Evolutionary conservation across 2,888 invertebrate species (phyloP), one percentile per base, ranked within the genome.

Genomic region (Latrodectus elegans): DNA sequence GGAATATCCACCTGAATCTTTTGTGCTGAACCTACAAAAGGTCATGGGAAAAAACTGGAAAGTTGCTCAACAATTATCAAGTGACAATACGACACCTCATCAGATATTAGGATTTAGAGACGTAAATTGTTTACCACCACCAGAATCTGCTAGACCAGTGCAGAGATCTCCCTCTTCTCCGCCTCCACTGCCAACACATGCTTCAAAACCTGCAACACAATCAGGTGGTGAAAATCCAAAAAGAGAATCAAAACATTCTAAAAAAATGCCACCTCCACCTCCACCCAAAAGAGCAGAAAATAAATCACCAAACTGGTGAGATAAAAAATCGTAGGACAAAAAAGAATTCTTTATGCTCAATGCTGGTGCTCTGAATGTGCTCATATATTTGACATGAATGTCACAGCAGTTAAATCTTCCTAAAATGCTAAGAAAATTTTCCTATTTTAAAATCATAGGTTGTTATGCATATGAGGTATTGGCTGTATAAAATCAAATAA

Each of bases 21-120:
- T 97, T 91, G 93, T 97, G 73, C 95, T 96, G 91, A 97, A 97
- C 92, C 93, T 97, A 74, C 97, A 97, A 91, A 94, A 97, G 78
- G 97, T 97, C 0, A 97, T 97, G 96, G 94, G 96, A 90, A 97
- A 97, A 91, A 97, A 97, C 91, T 92, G 92, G 93, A 96, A 97
- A 91, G 97, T 97, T 0, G 97, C 97, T 4, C 97, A 97, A 91
- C 97, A 97, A 92, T 97, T 97, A 91, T 96, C 97, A 92, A 93
- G 95, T 51, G 97, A 97, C 92, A 95, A 95, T 15, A 96, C 96
- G 1, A 96, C 96, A 68, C 97, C 97, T 0, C 97, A 97, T 91
- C 97, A 97, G 92, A 97, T 97, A 3, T 94, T 97, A 8, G 97
- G 97, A 0, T 97, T 97, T 91, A 94, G 97, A 80, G 92, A 92